Percentiles rank a stretch among this genome's conserved stretches.
Conservation (phyloP, 2,888 invertebrate genomes). For the Ceramica pisi region DNA sequence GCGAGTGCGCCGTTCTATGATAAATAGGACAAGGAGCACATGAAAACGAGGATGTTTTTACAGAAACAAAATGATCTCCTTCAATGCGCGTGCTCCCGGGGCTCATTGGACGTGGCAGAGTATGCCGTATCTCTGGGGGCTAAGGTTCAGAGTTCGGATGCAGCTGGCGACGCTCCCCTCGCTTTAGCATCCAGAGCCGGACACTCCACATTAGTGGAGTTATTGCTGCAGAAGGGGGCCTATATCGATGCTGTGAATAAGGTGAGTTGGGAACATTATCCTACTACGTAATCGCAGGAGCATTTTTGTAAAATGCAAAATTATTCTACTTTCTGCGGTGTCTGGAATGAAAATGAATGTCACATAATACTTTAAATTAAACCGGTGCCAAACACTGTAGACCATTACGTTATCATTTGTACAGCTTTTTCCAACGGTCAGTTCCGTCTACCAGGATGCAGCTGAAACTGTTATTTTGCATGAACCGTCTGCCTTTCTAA, state of each 20-base stretch:
- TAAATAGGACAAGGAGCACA: constrained; percentile 51
- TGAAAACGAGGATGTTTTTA: constrained; percentile 43
- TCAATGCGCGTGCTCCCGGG: constrained; percentile 94
- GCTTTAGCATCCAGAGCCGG: constrained; percentile 95
- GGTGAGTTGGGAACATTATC: constrained; percentile 82
- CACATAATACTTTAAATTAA: no score
- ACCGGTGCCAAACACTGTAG: no score
- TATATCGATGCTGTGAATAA: constrained; percentile 93
- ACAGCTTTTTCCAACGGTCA: no score
- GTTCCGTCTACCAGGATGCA: no score
- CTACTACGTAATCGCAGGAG: no score
- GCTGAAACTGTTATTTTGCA: no score
- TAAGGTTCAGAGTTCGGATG: constrained; percentile 92
- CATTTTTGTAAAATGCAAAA: no score
- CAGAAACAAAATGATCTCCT: constrained; percentile 94
- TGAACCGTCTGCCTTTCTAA: no score
- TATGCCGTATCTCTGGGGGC: constrained; percentile 92
- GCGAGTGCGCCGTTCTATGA: constrained; percentile 7
- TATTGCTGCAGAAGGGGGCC: constrained; percentile 93
- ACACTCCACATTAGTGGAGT: constrained; percentile 92
- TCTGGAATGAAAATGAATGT: no score
- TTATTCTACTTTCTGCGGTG: no score
- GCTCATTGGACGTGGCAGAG: constrained; percentile 88
- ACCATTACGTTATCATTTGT: no score
- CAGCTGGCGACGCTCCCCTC: constrained; percentile 93